Base-by-base conservation (phyloP, 2,113 vertebrate genomes). In the Rhinogobius similis region DNA sequence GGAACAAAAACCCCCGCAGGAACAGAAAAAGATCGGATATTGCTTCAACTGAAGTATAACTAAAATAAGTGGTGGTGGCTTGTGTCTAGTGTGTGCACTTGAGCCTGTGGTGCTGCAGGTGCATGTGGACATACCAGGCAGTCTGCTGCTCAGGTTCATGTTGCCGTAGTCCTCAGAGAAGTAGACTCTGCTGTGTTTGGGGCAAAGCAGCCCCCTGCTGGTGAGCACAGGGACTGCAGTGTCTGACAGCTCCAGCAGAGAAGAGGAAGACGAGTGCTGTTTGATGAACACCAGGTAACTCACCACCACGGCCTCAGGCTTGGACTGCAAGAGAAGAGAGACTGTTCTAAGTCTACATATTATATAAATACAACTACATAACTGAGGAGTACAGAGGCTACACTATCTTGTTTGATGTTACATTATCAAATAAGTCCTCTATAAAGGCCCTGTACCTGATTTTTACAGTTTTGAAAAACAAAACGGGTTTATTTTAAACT, bases 221-320 rank as follows among this genome's bases (percentile, higher is more conserved):
- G 93, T 94, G 63, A 93, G 86, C 55, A 93, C 90, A 0, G 93
- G 93, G 13, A 94, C 71, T 71, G 65, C 65, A 0, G 66, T 27
- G 43, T 85, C 70, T 11, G 87, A 66, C 63, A 87, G 87, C 44
- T 91, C 89, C 63, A 82, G 85, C 14, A 9, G 14, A 58, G 55
- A 29, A 43, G 69, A 82, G 65, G 63, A 85, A 23, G 81, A 36
- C 9, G 88, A 89, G 65, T 94, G 89, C 71, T 85, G 85, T 83
- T 94, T 94, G 81, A 94, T 92, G 82, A 93, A 94, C 68, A 92
- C 84, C 76, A 93, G 56, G 79, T 94, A 94, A 74, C 92, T 94
- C 80, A 93, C 87, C 16, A 90, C 86, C 72, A 92, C 88, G 1
- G 77, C 21, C 23, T 87, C 58, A 0, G 91, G 43, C 80, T 93